Base-by-base conservation (phyloP, 2,888 invertebrate species). In the Tetragonisca angustula region DNA sequence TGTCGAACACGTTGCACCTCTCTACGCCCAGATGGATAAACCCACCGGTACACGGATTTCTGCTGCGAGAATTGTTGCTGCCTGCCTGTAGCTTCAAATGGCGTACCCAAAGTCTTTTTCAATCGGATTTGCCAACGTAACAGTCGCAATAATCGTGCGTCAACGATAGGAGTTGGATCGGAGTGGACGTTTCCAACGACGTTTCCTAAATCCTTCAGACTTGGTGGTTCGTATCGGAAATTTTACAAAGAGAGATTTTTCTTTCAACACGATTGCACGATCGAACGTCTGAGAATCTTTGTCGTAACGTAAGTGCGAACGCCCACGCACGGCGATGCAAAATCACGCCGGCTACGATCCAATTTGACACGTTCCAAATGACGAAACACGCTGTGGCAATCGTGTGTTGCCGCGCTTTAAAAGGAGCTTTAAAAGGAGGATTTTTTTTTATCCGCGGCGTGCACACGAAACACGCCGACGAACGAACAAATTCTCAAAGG, bases 1-100 rank as follows among this genome's bases (percentile, higher is more conserved):
- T 73, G 90, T 89, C 2, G 88, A 89, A 73, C 90, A 90, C 2
- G 6, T 64, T 61, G 70, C 74, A 24, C 24, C 83, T 11, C 74
- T 76, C 17, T 88, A 36, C n/a, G 1, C n/a, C 15, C 15, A 15
- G n/a, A 15, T 15, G 2, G 56, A 56, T n/a, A n/a, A 56, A 56
- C 56, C 43, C 5, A 24, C 15, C 15, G 56, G n/a, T 15, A n/a
- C 56, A n/a, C 5, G 15, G 15, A 59, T 59, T 59, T n/a, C 43
- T 5, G 15, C 13, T 15, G 15, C 11, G n/a, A n/a, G 15, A n/a
- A 2, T 15, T 15, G n/a, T 32, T n/a, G 17, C 24, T 59, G 56
- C 52, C 50, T 84, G 43, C 2, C 79, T 43, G 85, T 67, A 27
- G 79, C 43, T 43, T 9, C 43, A 9, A 43, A 79, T 61, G 88